Conservation (phyloP, 2,797 vertebrate genomes). For the Falco columbarius region DNA sequence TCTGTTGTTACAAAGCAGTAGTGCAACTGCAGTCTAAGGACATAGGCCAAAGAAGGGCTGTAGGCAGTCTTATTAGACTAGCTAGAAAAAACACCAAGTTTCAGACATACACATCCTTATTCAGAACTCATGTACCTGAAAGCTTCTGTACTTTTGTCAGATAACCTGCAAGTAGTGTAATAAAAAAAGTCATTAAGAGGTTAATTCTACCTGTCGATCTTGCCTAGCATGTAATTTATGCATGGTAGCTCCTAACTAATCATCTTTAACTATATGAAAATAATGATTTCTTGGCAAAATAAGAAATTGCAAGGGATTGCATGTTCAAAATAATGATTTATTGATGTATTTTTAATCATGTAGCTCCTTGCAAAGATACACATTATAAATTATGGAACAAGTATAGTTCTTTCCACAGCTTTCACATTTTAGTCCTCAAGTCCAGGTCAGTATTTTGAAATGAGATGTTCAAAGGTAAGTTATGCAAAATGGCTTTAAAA, state of each 20-base stretch:
- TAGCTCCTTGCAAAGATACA: slow-evolving; percentile 59
- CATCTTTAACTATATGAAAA: neutral
- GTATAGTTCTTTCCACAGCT: slow-evolving; percentile 14
- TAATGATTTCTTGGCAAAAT: slow-evolving; percentile 6
- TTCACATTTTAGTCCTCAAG: slow-evolving; percentile 41
- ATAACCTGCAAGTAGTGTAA: neutral
- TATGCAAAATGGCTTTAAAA: slow-evolving; percentile 27
- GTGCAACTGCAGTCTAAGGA: neutral
- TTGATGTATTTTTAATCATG: slow-evolving; percentile 29
- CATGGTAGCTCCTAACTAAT: neutral
- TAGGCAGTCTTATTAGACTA: neutral
- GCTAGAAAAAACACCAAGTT: neutral
- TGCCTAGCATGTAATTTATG: neutral
- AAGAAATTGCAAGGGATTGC: slow-evolving; percentile 53
- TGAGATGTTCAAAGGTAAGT: neutral
- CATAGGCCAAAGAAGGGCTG: neutral
- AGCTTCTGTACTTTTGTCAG: neutral
- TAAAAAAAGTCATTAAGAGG: neutral
- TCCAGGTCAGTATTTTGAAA: slow-evolving; percentile 39
- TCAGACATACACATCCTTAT: neutral
- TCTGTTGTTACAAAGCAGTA: neutral
- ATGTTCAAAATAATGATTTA: slow-evolving; percentile 55
- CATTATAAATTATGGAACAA: slow-evolving; percentile 35
- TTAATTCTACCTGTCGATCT: neutral
- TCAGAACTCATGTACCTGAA: neutral